phyloP scores from a whole-genome alignment of 2,888 invertebrate species.

The Dasysyrphus albostriatus region DNA sequence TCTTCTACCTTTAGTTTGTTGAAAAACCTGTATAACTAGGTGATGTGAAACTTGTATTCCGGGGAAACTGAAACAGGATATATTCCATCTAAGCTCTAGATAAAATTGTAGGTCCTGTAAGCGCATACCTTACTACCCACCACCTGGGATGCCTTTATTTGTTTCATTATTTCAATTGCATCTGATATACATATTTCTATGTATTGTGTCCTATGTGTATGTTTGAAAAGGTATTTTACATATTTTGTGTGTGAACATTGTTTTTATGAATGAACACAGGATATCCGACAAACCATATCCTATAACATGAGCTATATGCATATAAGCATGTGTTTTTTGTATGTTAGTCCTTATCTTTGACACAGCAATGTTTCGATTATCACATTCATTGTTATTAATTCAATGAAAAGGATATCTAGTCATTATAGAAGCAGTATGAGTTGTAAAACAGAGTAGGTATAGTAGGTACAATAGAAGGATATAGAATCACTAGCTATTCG shows the following conservation, averaged over 20 bases:
- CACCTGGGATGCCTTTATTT: conserved; percentile 10
- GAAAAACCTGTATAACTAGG: too few species aligned
- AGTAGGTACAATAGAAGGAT: background rate
- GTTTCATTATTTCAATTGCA: conserved; percentile 70
- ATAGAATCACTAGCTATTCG: background rate
- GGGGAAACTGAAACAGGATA: conserved; percentile 15
- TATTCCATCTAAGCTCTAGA: background rate
- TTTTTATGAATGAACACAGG: conserved; percentile 48
- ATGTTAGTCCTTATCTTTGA: conserved; percentile 53
- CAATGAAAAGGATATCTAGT: conserved; percentile 25
- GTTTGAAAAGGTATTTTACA: background rate
- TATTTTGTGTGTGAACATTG: conserved; percentile 17
- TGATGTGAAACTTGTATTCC: background rate
- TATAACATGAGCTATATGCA: background rate
- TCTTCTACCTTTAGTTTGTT: background rate
- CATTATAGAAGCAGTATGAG: background rate
- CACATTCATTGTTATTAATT: conserved; percentile 60
- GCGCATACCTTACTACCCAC: background rate
- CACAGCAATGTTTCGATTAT: conserved; percentile 68
- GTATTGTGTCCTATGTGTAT: background rate
- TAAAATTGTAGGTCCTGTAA: background rate
- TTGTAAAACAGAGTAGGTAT: background rate
- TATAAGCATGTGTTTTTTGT: conserved; percentile 9
- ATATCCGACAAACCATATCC: conserved; percentile 45
- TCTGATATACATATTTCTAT: background rate